Base-by-base conservation (phyloP, 2,797 vertebrate species). In the Botia almorhae region DNA sequence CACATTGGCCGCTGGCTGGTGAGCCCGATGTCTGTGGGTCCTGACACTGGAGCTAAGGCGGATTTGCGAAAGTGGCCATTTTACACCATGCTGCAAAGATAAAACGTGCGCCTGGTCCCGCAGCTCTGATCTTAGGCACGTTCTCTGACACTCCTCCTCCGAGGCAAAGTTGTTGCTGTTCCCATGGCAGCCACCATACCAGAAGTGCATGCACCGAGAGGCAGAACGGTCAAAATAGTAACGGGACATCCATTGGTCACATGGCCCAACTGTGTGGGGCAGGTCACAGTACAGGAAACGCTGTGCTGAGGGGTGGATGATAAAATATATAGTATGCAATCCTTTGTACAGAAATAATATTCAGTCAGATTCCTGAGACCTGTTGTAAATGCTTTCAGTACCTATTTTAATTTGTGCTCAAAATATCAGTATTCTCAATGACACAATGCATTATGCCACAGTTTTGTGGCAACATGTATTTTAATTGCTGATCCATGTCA, bases 131-230 rank as follows among this genome's bases (percentile, higher is more conserved):
- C 88, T 61, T 76, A 26, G 89, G 86, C 98, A 99, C 0, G 48
- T 85, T 81, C 74, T 85, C 91, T 95, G 90, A 88, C 98, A 99
- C 76, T 96, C 96, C 1, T 92, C 93, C 80, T 93, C 93, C 0
- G 93, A 94, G 76, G 87, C 76, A 71, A 98, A 99, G 92, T 95
- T 98, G 89, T 99, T 99, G 87, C 84, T 93, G 68, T 99, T 99
- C 81, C 98, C 97, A 0, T 97, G 93, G 88, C 98, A 99, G 70
- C 96, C 91, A 0, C 98, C 97, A 0, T 94, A 98, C 98, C 97
- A 99, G 91, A 99, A 99, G 17, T 96, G 95, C 83, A 91, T 90
- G 64, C 98, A 99, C 81, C 84, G 93, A 58, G 93, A 94, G 56
- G 95, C 90, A 0, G 94, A 83, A 11, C 92, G 21, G 17, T 98